Conservation (phyloP, 2,888 invertebrate species). For the Anodontia alba region DNA sequence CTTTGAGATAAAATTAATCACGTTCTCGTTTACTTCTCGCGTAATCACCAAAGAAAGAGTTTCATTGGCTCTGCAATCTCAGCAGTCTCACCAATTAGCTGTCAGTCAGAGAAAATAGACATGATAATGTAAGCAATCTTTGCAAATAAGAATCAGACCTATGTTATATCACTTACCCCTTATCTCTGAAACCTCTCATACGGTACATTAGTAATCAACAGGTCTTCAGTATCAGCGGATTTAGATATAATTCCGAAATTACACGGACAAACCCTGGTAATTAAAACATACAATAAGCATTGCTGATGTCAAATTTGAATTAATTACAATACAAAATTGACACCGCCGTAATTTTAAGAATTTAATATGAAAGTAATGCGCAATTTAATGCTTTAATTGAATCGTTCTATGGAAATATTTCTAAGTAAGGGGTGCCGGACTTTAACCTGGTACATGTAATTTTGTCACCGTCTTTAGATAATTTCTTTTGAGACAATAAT, state of each 20-base stretch:
- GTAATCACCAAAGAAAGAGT: constrained; percentile 23
- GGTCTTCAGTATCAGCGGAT: neutral
- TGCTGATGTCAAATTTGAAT: neutral
- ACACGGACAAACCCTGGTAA: neutral
- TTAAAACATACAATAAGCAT: neutral
- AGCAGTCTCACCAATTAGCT: neutral
- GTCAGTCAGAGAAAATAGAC: constrained; percentile 3
- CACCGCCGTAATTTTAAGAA: neutral
- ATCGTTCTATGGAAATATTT: too few species aligned
- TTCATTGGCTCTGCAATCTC: neutral
- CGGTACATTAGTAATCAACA: constrained; percentile 12
- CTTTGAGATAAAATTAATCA: constrained; percentile 44
- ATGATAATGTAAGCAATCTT: constrained; percentile 10
- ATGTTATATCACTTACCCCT: neutral
- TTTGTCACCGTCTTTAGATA: too few species aligned
- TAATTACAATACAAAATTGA: neutral
- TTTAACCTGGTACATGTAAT: too few species aligned
- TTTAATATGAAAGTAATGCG: neutral
- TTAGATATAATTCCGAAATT: neutral
- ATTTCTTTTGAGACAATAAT: too few species aligned
- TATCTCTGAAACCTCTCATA: constrained; percentile 7
- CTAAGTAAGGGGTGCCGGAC: too few species aligned
- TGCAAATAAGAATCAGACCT: neutral
- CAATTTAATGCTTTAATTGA: neutral
- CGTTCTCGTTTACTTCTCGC: constrained; percentile 57